Evolutionary conservation across 1,140 invertebrate species (phyloP).

Genomic region (Oryzaephilus surinamensis): DNA sequence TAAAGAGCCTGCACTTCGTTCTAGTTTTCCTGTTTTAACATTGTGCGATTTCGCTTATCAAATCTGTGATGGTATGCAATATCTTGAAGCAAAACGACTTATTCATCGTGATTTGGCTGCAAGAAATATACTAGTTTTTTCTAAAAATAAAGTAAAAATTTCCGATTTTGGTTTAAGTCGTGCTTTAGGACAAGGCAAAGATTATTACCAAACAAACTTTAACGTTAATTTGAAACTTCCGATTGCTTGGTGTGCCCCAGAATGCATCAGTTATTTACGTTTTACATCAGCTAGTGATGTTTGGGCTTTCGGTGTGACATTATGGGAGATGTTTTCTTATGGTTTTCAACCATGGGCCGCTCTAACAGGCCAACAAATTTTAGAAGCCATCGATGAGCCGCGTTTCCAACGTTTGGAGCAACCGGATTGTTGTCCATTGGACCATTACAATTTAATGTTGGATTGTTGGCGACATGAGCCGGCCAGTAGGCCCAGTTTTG

Average conservation of each 20-base stretch:
- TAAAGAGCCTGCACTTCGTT: constrained; percentile 77
- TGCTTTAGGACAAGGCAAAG: constrained; percentile 93
- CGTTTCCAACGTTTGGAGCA: constrained; percentile 81
- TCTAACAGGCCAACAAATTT: constrained; percentile 87
- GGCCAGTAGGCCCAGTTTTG: constrained; percentile 79
- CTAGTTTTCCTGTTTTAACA: constrained; percentile 80
- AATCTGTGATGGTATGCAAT: constrained; percentile 94
- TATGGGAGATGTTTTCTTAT: constrained; percentile 99
- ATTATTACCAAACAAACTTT: constrained; percentile 98
- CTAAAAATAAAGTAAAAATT: constrained; percentile 94
- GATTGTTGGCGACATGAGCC: constrained; percentile 94
- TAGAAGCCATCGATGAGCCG: constrained; percentile 91
- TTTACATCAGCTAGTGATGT: constrained; percentile 96
- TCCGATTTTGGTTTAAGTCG: constrained; percentile 95
- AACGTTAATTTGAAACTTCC: constrained; percentile 95
- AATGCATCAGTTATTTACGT: constrained; percentile 91
- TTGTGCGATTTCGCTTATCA: constrained; percentile 88
- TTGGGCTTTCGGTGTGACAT: constrained; percentile 95
- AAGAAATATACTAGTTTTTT: constrained; percentile 91
- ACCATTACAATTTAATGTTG: constrained; percentile 86
- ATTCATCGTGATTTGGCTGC: constrained; percentile 92
- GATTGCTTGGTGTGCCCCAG: constrained; percentile 98
- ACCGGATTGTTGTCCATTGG: constrained; percentile 89
- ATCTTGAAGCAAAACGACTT: constrained; percentile 84
- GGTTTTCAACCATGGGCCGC: constrained; percentile 97